These are phyloP conservation scores for Melieria crassipennis DNA, from an alignment of 2,888 invertebrate species.

Conservation along the genomic window DNA sequence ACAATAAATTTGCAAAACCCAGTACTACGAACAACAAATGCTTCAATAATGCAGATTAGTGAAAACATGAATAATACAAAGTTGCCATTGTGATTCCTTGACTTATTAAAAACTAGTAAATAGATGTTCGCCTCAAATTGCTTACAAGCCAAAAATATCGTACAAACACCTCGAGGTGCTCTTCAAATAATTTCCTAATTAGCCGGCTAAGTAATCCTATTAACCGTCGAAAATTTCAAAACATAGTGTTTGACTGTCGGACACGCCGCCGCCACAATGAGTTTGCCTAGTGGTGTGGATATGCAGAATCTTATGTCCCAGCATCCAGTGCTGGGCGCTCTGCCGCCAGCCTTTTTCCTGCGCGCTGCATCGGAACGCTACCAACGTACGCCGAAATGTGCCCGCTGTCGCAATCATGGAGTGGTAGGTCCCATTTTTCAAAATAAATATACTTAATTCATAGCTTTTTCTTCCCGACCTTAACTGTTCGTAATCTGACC, in stretches of 20 bases:
- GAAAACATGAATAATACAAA: too few species aligned
- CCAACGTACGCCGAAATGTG: slow-evolving; percentile 97
- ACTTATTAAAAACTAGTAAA: too few species aligned
- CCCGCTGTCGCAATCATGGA: slow-evolving; percentile 96
- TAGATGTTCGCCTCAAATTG: too few species aligned
- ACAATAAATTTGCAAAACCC: too few species aligned
- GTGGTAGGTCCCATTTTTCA: slow-evolving; percentile 73
- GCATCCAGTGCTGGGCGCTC: slow-evolving; percentile 81
- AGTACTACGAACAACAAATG: too few species aligned
- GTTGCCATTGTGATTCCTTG: too few species aligned
- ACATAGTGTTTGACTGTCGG: background rate
- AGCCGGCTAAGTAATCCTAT: slow-evolving; percentile 8
- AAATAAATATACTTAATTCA: background rate
- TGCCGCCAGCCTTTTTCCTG: slow-evolving; percentile 88
- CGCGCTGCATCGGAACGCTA: slow-evolving; percentile 91
- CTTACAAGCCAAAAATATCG: too few species aligned
- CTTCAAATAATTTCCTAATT: too few species aligned
- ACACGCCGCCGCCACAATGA: slow-evolving; percentile 70
- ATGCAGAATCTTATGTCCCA: slow-evolving; percentile 88
- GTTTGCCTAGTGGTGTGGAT: slow-evolving; percentile 85
- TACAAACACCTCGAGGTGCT: too few species aligned
- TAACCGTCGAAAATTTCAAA: slow-evolving; percentile 31
- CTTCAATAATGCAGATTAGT: too few species aligned
- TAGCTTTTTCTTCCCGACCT: background rate
- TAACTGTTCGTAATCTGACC: too few species aligned